Conservation (phyloP, 2,888 invertebrate genomes). For the Stenodera caucasica region DNA sequence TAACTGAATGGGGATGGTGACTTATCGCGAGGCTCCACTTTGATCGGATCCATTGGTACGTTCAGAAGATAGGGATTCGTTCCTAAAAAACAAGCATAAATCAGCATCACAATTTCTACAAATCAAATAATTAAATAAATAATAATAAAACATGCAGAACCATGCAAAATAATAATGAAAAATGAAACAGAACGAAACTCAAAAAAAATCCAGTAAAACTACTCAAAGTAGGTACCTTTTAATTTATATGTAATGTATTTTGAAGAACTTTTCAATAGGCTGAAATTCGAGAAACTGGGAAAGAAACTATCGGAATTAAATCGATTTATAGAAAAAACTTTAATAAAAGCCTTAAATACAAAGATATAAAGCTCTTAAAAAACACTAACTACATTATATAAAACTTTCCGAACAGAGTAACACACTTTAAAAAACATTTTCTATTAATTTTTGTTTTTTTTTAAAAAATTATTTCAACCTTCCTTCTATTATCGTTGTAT, state of each 20-base stretch:
- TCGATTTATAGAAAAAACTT: conserved; percentile 3
- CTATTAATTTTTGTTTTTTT: no score
- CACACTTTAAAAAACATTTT: conserved; percentile 37
- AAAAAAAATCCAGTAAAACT: neutral
- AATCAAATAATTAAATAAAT: no score
- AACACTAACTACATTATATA: conserved; percentile 38
- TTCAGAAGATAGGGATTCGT: conserved; percentile 30
- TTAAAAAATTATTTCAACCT: conserved; percentile 24
- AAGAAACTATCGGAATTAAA: neutral
- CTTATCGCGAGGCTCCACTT: conserved; percentile 54
- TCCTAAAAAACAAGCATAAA: conserved; percentile 14
- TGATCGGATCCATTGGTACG: conserved; percentile 45
- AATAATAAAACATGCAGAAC: neutral
- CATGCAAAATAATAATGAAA: no score
- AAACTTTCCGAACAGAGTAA: conserved; percentile 40
- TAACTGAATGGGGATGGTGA: conserved; percentile 46
- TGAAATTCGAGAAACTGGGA: neutral
- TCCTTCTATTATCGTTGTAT: conserved; percentile 6
- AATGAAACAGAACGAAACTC: no score
- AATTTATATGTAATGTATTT: neutral
- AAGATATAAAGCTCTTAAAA: conserved; percentile 40
- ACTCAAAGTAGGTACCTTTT: neutral
- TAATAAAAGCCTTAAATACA: conserved; percentile 39
- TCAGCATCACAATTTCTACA: neutral
- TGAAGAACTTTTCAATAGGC: neutral